Percentiles rank a stretch among this genome's conserved stretches.
These are phyloP conservation scores for Abscondita cerata DNA, from an alignment of 2,888 invertebrate species.

Conservation along the genomic window DNA sequence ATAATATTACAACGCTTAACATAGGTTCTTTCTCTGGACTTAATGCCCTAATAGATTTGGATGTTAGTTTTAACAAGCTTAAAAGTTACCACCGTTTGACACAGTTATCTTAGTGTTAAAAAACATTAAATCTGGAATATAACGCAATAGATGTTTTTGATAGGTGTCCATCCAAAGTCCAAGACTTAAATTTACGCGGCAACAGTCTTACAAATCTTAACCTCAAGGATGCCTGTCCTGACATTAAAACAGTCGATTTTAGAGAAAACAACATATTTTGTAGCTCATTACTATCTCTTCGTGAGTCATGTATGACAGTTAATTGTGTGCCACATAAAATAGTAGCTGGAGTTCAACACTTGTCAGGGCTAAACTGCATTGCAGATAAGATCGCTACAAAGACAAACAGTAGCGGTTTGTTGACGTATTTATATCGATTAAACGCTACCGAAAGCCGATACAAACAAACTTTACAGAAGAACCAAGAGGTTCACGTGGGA, in stretches of 20 bases:
- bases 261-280: too few species aligned
- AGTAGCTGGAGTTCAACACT: too few species aligned
- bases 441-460: too few species aligned
- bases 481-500: neutral
- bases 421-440: too few species aligned
- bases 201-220: neutral
- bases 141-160: neutral
- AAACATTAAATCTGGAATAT: neutral
- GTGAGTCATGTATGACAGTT: too few species aligned
- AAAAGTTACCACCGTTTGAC: neutral
- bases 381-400: too few species aligned
- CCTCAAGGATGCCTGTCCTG: too few species aligned
- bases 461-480: neutral
- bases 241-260: too few species aligned
- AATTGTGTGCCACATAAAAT: too few species aligned
- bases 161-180: neutral
- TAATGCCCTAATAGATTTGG: neutral
- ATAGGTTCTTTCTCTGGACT: neutral
- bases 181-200: neutral
- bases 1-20: constrained; percentile 41
- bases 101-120: neutral
- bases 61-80: constrained; percentile 2
- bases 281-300: too few species aligned
- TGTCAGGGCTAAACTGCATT: too few species aligned
- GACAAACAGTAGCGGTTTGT: too few species aligned